Evolutionary conservation across 2,888 invertebrate species (phyloP).

Genomic region (Napeogenes sylphis): DNA sequence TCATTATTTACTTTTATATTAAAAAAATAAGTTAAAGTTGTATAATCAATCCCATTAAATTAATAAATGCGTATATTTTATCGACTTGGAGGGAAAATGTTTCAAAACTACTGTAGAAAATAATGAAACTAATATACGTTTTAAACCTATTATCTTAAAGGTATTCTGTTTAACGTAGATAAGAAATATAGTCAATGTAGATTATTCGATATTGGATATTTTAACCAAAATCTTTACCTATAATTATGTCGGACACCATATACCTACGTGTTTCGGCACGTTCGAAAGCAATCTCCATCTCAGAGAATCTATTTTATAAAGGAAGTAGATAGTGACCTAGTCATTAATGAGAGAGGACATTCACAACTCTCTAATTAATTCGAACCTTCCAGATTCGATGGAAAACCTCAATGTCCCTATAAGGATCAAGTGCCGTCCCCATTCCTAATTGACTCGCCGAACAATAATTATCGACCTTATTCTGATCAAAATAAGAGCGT

Average conservation of each 20-base stretch:
- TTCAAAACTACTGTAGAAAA: too few relatives aligned
- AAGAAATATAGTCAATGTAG: too few relatives aligned
- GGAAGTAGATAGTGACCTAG: conserved; percentile 17
- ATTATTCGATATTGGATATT: neutral
- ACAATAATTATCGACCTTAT: conserved; percentile 17
- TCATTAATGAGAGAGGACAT: conserved; percentile 25
- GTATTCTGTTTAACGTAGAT: too few relatives aligned
- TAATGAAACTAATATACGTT: too few relatives aligned
- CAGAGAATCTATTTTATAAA: conserved; percentile 19
- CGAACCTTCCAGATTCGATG: conserved; percentile 25
- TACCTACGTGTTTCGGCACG: neutral
- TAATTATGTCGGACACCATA: neutral
- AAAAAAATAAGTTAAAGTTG: too few relatives aligned
- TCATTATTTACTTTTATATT: too few relatives aligned
- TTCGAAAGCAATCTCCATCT: conserved; percentile 6
- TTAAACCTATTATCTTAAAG: too few relatives aligned
- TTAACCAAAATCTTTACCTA: neutral
- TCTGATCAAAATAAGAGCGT: conserved; percentile 10
- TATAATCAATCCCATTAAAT: too few relatives aligned
- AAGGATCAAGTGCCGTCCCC: conserved; percentile 32
- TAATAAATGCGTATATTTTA: too few relatives aligned
- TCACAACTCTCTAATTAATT: conserved; percentile 29
- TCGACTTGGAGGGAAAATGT: too few relatives aligned
- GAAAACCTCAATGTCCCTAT: conserved; percentile 27
- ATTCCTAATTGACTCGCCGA: conserved; percentile 26